Percentiles rank a stretch among this genome's conserved stretches.
Evolutionary conservation across 2,888 invertebrate genomes (phyloP).

Genomic region (Zygogramma bicolorata): DNA sequence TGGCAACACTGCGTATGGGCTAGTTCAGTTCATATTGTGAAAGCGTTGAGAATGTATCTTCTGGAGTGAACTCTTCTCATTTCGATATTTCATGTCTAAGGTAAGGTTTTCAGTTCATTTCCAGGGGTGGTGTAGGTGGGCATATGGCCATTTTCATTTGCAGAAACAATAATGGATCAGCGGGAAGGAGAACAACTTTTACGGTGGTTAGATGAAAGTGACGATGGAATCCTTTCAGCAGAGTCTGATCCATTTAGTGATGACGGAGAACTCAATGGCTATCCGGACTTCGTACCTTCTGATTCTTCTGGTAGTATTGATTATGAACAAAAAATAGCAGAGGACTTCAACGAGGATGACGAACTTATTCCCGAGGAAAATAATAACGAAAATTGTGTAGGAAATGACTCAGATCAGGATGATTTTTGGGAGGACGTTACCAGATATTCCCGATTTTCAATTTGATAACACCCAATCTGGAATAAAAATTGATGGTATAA

Average conservation of each 20-base stretch:
- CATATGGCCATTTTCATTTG: too few relatives aligned
- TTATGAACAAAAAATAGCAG: too few relatives aligned
- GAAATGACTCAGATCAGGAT: neutral
- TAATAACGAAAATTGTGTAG: neutral
- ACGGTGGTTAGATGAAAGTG: neutral
- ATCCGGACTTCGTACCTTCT: neutral
- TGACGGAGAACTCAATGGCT: neutral
- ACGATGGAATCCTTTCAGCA: neutral
- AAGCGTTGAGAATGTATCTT: too few relatives aligned
- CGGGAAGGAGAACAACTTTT: neutral
- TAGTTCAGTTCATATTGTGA: too few relatives aligned
- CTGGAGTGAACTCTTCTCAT: too few relatives aligned
- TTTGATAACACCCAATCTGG: slow-evolving; percentile 13
- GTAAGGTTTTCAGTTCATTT: too few relatives aligned
- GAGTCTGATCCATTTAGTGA: neutral
- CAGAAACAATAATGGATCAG: too few relatives aligned
- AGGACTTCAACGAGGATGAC: neutral
- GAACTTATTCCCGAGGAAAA: neutral
- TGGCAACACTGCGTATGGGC: too few relatives aligned
- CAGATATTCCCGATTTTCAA: slow-evolving; percentile 13
- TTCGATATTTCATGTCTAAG: too few relatives aligned
- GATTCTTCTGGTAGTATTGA: neutral
- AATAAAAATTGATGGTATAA: slow-evolving; percentile 11
- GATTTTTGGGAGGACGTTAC: neutral
- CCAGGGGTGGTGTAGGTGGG: too few relatives aligned